Evolutionary conservation across 2,797 vertebrate genomes (phyloP).

Genomic region (Aphelocoma californica): DNA sequence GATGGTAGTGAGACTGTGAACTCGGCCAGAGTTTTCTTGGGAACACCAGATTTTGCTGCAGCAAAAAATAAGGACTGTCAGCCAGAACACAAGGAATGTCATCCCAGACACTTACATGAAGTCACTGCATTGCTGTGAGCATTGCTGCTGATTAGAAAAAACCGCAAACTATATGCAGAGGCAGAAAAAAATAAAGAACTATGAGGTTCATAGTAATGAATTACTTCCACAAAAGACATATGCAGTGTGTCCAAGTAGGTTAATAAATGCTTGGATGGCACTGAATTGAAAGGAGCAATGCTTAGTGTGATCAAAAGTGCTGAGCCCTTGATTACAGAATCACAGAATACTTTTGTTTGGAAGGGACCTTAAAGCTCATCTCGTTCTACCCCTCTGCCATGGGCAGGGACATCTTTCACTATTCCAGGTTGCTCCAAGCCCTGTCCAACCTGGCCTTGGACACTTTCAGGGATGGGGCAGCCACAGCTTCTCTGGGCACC

Average conservation of each 20-base stretch:
- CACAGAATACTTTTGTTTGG: neutral
- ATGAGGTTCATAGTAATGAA: neutral
- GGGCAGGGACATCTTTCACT: neutral
- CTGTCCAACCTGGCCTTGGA: fast-evolving
- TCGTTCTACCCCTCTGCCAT: neutral
- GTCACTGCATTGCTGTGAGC: neutral
- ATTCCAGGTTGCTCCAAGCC: neutral
- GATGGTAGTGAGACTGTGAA: neutral
- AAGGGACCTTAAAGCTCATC: neutral
- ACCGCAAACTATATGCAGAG: neutral
- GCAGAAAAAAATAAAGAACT: neutral
- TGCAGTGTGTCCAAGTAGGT: neutral
- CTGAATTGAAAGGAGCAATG: neutral
- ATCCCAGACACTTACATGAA: neutral
- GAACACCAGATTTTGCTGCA: neutral
- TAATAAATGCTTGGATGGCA: neutral
- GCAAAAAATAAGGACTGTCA: neutral
- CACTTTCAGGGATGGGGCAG: neutral
- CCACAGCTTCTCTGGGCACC: neutral
- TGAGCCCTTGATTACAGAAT: neutral
- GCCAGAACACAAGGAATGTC: neutral
- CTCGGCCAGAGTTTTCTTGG: neutral
- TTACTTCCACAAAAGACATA: neutral
- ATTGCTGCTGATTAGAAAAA: neutral
- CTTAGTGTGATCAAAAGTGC: neutral